Evolutionary conservation across 2,888 invertebrate genomes (phyloP), one percentile per base, ranked within the genome.

Genomic region (Synergus laeviventris): DNA sequence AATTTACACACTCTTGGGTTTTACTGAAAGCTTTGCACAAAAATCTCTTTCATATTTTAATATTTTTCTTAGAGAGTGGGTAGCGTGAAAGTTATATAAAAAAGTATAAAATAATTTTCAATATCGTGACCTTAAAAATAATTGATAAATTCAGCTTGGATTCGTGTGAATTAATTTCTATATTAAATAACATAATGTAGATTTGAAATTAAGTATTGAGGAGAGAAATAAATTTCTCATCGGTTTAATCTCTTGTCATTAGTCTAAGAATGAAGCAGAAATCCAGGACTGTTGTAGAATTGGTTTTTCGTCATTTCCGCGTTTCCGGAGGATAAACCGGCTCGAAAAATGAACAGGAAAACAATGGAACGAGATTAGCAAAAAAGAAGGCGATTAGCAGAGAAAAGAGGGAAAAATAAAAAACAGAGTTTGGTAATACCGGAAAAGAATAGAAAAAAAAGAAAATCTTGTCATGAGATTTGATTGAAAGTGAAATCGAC

Each of bases 311-410:
- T 66, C 21, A 45, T 66, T 66, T 45, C 45, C 45, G 45, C 24
- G 24, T 66, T 66, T 66, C 45, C 66, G 16, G 42, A 24, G 24
- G 66, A 66, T 45, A 66, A 66, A 21, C 42, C 66, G 45, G n/a
- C 42, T 66, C 16, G 21, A 42, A 14, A 45, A 66, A 66, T 14
- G 45, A 66, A 24, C 14, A 66, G 66, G 24, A 45, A 66, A 66
- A 66, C 42, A 66, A 66, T 66, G 21, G 42, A 66, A 66, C 16
- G 45, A 66, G 45, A 66, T 45, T 45, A 66, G 24, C 24, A 66
- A 66, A 45, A 64, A 66, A 66, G 24, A n/a, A 62, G 36, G 49
- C 49, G n/a, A n/a, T 49, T 49, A 49, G n/a, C 49, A 49, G 49
- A 14, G 9, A 49, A 49, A 49, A 49, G n/a, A 49, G 49, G 16